These are phyloP conservation scores for Myotis lucifugus DNA, from an alignment of 2,113 vertebrate genomes.

Conservation along the genomic window DNA sequence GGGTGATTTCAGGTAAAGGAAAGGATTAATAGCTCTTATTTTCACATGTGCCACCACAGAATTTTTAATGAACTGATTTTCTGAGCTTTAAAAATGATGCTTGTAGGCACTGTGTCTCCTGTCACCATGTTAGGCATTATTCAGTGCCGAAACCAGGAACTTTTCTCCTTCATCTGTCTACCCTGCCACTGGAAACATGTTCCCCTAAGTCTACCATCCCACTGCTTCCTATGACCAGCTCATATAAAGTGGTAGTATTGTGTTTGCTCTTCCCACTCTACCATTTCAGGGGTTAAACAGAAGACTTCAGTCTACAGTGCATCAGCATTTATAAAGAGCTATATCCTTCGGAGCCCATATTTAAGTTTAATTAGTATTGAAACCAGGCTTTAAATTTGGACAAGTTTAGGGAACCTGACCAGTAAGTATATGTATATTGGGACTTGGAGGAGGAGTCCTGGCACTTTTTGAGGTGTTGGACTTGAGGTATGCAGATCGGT, in stretches of 20 bases:
- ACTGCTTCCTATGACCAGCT: not conserved
- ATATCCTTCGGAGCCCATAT: not conserved
- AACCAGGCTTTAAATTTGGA: conserved; percentile 53
- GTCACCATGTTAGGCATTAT: not conserved
- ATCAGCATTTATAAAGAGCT: not conserved
- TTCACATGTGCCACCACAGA: not conserved
- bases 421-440: not conserved
- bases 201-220: not conserved
- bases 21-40: conserved; percentile 41
- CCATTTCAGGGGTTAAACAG: not conserved
- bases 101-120: not conserved
- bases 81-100: not conserved
- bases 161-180: not conserved
- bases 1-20: conserved; percentile 31
- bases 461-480: not conserved
- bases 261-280: not conserved
- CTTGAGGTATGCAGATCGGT: not conserved
- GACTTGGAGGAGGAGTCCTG: not conserved
- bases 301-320: not conserved
- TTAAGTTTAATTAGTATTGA: conserved; percentile 54
- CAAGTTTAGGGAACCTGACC: not conserved
- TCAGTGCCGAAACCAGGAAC: not conserved
- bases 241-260: not conserved
- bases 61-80: conserved; percentile 38
- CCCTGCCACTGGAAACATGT: conserved; percentile 4